phyloP scores from a whole-genome alignment of 2,113 vertebrate species.

The Heliornis fulica region DNA sequence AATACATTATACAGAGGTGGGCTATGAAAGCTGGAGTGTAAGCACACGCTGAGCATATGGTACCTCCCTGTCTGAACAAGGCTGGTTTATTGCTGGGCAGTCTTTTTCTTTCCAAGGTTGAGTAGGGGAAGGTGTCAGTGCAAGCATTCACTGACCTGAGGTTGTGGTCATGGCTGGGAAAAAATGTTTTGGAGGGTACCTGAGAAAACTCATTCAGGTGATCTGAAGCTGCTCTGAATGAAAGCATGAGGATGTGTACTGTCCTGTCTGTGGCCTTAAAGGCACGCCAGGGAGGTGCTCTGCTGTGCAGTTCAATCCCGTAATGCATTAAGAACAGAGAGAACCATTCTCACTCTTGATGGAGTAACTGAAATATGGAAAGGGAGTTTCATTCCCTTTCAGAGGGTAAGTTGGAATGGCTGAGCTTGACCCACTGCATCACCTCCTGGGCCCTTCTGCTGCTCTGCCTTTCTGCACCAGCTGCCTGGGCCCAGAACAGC shows the following conservation, averaged over 20 bases:
- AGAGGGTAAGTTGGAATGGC: background rate
- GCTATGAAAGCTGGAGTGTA: background rate
- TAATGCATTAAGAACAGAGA: background rate
- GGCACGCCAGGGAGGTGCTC: background rate
- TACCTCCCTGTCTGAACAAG: background rate
- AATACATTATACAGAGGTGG: background rate
- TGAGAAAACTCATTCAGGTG: background rate
- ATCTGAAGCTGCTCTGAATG: background rate
- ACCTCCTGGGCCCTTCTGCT: background rate
- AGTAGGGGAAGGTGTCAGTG: background rate
- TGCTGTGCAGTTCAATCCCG: background rate
- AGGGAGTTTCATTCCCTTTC: background rate
- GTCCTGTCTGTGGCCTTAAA: background rate
- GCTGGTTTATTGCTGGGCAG: background rate
- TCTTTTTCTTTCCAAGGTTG: background rate
- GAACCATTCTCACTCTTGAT: background rate
- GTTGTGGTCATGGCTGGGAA: background rate
- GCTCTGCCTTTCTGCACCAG: background rate
- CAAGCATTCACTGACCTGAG: background rate
- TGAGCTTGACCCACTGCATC: background rate
- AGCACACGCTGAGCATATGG: background rate
- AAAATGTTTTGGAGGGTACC: rapidly evolving
- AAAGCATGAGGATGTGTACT: background rate
- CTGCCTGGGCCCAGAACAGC: background rate
- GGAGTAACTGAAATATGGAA: background rate